Base-by-base conservation (phyloP, 37 sponge, comb jelly and placozoan genomes). In the Ianthella basta region DNA sequence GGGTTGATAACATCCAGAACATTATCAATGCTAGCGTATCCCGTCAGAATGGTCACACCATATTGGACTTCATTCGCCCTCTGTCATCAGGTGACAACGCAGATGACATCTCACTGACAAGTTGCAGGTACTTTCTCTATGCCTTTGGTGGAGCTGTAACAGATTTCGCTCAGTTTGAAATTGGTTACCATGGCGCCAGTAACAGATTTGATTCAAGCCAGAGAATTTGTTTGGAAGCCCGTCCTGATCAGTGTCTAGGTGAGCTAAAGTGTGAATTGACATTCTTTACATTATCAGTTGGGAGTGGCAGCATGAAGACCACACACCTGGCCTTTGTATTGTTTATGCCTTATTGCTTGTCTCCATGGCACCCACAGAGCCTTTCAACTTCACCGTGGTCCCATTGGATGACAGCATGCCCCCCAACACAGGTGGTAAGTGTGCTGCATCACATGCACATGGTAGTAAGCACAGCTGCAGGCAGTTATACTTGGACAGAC, bases 51-150 rank as follows among this genome's bases (percentile, higher is more conserved):
- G 85, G 88, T 15, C 13, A 61, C 60, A 87, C 77, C 19, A 84
- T 83, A 0, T 20, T 91, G 55, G 61, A 54, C 5, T 91, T 91
- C 68, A 80, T 60, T 19, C 88, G 91, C 25, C 82, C 88, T 21
- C 55, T 87, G 23, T 38, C 18, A 34, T 15, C 91, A 24, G 37
- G 65, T 19, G 64, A 37, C 32, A 54, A 84, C 37, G 16, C 77
- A 14, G 20, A 84, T 23, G 91, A 91, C 56, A 1, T 87, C 34
- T 80, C 80, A 0, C 79, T 91, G 27, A 35, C 33, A 40, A 44
- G 29, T 40, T 84, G 88, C 33, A 27, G 61, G 0, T 87, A 59
- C 54, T 91, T 91, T 37, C 38, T 91, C 30, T 87, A 50, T 35
- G 91, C 85, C 0, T 81, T 56, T 72, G 84, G 81, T 21, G 91